These are phyloP conservation scores for Ranitomeya imitator DNA, from an alignment of 2,113 vertebrate species.

Conservation along the genomic window DNA sequence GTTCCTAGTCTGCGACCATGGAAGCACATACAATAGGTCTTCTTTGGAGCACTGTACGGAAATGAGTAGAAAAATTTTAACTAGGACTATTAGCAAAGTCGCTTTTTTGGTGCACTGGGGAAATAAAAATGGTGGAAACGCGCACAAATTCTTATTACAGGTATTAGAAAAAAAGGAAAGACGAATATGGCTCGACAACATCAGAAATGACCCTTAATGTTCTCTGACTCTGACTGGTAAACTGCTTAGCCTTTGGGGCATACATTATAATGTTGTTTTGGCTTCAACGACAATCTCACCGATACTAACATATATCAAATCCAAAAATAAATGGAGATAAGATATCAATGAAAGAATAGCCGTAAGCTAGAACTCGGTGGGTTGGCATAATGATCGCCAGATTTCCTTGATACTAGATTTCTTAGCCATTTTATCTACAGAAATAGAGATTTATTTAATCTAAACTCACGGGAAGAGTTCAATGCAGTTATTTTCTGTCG, in stretches of 20 bases:
- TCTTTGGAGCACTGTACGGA: too few relatives aligned
- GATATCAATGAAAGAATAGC: constrained; percentile 13
- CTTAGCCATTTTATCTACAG: not conserved
- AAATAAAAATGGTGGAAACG: too few relatives aligned
- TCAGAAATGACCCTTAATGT: not conserved
- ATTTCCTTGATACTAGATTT: not conserved
- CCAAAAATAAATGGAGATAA: constrained; percentile 20
- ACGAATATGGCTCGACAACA: not conserved
- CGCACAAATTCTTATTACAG: too few relatives aligned
- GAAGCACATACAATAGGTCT: too few relatives aligned
- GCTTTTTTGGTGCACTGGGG: too few relatives aligned
- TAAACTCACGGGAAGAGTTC: constrained; percentile 33
- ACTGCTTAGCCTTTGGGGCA: not conserved
- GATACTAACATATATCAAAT: not conserved
- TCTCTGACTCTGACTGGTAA: not conserved
- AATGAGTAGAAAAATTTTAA: too few relatives aligned
- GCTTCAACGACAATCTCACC: not conserved
- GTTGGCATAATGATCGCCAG: not conserved
- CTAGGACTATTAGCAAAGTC: not conserved
- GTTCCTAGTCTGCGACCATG: too few relatives aligned
- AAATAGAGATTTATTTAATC: constrained; percentile 45
- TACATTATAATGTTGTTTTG: not conserved
- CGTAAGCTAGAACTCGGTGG: not conserved
- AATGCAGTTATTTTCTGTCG: constrained; percentile 54
- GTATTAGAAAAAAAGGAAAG: not conserved